A percentile compares a stretch with the other conserved stretches of the same genome.
Conservation (phyloP, 2,888 invertebrate species). For the Drepanosiphum platanoidis region DNA sequence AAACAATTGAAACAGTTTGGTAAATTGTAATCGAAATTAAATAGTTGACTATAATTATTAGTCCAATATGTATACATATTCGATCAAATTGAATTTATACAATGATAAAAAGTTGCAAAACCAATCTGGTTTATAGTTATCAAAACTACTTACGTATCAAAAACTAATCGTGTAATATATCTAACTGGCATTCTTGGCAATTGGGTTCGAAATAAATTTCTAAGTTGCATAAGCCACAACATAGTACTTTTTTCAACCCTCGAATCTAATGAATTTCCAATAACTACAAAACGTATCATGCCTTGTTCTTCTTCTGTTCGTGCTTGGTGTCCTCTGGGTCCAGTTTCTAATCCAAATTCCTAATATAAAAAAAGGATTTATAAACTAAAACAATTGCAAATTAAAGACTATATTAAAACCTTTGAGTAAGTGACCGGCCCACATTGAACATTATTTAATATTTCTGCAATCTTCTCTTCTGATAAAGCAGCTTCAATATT, state of each 20-base stretch:
- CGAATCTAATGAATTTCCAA: constrained; percentile 90
- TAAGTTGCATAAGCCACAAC: constrained; percentile 91
- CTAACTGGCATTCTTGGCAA: constrained; percentile 97
- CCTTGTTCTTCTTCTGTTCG: constrained; percentile 89
- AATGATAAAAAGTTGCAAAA: too few species aligned
- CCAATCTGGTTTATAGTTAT: too few species aligned
- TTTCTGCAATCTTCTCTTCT: constrained; percentile 26
- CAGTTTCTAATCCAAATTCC: constrained; percentile 83
- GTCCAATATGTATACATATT: too few species aligned
- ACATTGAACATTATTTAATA: constrained; percentile 29
- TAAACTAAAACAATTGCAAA: neutral
- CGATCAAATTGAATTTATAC: too few species aligned
- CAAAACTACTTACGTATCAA: constrained; percentile 92
- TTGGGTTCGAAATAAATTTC: constrained; percentile 95
- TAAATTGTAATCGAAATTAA: too few species aligned
- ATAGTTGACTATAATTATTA: too few species aligned
- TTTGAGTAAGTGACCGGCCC: constrained; percentile 20
- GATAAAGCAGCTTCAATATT: constrained; percentile 27
- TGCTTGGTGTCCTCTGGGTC: constrained; percentile 89
- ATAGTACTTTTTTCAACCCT: constrained; percentile 86
- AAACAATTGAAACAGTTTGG: too few species aligned
- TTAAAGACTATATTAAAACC: constrained; percentile 2
- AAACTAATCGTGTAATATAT: constrained; percentile 93
- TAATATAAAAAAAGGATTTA: constrained; percentile 65
- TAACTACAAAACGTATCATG: constrained; percentile 91